These are phyloP conservation scores for Temnothorax nylanderi DNA, from an alignment of 1,140 invertebrate genomes.

Conservation along the genomic window DNA sequence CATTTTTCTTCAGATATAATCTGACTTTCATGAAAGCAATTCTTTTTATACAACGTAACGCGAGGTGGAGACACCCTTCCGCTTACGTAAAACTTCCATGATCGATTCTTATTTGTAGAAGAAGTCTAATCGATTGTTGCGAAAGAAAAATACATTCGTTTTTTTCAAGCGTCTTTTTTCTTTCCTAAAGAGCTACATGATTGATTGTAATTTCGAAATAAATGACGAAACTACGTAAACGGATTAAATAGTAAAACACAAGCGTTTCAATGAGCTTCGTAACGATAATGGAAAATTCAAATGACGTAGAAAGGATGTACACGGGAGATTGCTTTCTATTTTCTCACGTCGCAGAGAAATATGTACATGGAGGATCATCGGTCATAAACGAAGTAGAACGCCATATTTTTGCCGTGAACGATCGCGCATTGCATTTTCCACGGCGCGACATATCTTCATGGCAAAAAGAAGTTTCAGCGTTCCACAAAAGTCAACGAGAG, in stretches of 20 bases:
- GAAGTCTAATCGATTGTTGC: neutral
- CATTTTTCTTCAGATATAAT: neutral
- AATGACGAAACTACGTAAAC: neutral
- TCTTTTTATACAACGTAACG: neutral
- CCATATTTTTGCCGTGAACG: neutral
- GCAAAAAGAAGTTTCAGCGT: slow-evolving; percentile 32
- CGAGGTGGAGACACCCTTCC: neutral
- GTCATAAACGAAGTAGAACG: slow-evolving; percentile 40
- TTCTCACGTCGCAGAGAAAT: neutral
- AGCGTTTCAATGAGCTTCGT: neutral
- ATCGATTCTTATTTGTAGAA: neutral
- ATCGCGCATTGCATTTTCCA: slow-evolving; percentile 12
- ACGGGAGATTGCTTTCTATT: neutral
- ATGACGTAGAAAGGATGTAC: neutral
- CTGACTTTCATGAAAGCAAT: neutral
- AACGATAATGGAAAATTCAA: neutral
- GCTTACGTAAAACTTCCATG: neutral
- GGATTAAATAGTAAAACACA: neutral
- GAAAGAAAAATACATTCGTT: neutral
- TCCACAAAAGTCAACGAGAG: slow-evolving; percentile 34
- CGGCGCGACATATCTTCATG: slow-evolving; percentile 15
- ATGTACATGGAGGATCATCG: neutral
- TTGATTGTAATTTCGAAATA: neutral
- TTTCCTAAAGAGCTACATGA: neutral
- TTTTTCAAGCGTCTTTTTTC: neutral